phyloP scores from a whole-genome alignment of 2,113 vertebrate species.

The Pseudopipra pipra region DNA sequence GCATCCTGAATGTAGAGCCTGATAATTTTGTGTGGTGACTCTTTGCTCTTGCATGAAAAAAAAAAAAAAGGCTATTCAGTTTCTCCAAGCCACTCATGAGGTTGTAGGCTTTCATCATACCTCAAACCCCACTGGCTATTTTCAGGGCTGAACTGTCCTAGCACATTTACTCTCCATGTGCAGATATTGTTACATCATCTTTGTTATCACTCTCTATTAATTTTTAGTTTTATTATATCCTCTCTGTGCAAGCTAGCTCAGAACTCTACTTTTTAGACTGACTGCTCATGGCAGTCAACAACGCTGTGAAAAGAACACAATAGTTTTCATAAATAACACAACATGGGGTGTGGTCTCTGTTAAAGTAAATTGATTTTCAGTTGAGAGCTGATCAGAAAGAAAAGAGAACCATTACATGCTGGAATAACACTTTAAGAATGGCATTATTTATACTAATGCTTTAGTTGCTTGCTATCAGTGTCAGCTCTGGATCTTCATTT shows the following conservation, averaged over 20 bases:
- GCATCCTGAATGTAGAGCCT: not conserved
- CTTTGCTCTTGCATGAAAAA: not conserved
- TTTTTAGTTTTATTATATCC: not conserved
- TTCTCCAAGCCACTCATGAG: not conserved
- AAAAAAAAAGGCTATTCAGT: not conserved
- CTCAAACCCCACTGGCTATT: not conserved
- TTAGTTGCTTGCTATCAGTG: not conserved
- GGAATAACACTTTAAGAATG: not conserved
- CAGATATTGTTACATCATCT: not conserved
- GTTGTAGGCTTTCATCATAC: not conserved
- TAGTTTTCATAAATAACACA: not conserved
- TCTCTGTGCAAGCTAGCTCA: not conserved
- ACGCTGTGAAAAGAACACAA: not conserved
- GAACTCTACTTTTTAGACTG: not conserved
- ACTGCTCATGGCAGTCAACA: not conserved
- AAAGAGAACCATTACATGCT: not conserved
- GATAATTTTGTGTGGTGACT: not conserved
- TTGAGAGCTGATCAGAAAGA: not conserved
- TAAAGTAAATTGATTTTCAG: not conserved
- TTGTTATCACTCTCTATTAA: not conserved
- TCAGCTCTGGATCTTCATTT: not conserved
- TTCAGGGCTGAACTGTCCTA: not conserved
- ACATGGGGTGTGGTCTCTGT: not conserved
- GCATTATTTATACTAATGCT: not conserved
- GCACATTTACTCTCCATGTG: not conserved